These are phyloP conservation scores for Chelidonichthys spinosus DNA, from an alignment of 2,797 vertebrate genomes.

Conservation along the genomic window DNA sequence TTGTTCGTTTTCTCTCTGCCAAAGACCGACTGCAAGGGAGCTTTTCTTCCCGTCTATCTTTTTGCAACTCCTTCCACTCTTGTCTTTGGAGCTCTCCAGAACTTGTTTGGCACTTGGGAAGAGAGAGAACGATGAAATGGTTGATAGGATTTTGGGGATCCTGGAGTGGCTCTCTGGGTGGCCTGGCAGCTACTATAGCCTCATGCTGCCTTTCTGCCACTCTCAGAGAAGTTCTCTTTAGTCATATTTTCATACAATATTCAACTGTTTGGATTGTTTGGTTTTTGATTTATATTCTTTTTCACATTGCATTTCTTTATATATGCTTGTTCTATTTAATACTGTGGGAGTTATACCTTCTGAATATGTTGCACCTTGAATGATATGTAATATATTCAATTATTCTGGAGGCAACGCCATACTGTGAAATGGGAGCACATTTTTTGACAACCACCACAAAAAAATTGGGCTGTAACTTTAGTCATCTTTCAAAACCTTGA, in stretches of 20 bases:
- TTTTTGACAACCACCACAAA: background rate
- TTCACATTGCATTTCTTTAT: background rate
- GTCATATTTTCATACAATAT: background rate
- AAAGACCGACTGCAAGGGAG: conserved; percentile 29
- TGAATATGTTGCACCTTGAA: background rate
- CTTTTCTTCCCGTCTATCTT: conserved; percentile 20
- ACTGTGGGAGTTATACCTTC: background rate
- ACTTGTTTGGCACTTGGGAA: conserved; percentile 49
- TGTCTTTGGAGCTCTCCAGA: conserved; percentile 43
- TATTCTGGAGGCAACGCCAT: background rate
- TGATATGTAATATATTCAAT: background rate
- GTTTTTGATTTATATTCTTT: background rate
- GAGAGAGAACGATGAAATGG: conserved; percentile 35
- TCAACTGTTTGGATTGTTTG: background rate
- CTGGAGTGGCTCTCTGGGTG: conserved; percentile 17
- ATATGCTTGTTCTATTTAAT: background rate
- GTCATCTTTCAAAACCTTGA: conserved; percentile 25
- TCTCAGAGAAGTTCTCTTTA: conserved; percentile 4
- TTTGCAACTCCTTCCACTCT: conserved; percentile 23
- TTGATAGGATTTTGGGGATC: conserved; percentile 35
- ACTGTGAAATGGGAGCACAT: background rate
- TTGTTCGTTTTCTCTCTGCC: conserved; percentile 51
- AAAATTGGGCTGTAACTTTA: conserved; percentile 1
- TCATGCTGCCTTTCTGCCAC: conserved; percentile 24
- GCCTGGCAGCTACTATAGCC: conserved; percentile 28